phyloP scores from a whole-genome alignment of 1,140 invertebrate species.

The Diachasmimorpha longicaudata region DNA sequence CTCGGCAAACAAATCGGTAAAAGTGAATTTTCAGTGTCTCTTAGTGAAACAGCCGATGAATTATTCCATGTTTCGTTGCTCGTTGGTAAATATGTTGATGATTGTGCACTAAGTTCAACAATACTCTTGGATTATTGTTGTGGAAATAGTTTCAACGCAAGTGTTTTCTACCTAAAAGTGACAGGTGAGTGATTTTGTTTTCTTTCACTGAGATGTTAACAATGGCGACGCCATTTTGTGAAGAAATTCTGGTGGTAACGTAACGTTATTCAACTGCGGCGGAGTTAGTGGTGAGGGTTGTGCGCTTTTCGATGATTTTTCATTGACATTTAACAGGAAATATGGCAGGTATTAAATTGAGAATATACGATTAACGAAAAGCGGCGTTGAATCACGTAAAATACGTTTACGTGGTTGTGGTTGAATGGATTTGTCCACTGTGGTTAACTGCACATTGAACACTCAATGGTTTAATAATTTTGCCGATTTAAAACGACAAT shows the following conservation, averaged over 20 bases:
- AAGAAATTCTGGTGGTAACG: background rate
- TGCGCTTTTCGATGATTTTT: background rate
- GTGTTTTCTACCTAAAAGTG: background rate
- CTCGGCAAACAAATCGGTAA: background rate
- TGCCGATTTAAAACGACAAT: background rate
- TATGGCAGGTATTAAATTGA: background rate
- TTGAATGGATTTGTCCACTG: background rate
- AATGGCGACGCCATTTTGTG: background rate
- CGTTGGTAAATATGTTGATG: background rate
- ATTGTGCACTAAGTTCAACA: background rate
- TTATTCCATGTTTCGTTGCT: background rate
- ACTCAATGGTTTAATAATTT: background rate
- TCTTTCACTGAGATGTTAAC: background rate
- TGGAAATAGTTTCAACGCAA: background rate
- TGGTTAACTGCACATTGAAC: background rate
- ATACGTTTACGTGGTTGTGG: slow-evolving; percentile 2
- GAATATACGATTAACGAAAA: background rate
- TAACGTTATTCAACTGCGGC: background rate
- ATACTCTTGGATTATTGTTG: background rate
- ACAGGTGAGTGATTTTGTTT: background rate
- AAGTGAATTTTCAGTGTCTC: background rate
- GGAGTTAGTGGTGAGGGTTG: too few relatives aligned
- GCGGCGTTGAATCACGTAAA: background rate
- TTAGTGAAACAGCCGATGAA: background rate
- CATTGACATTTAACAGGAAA: background rate